Percentiles rank a stretch among this genome's conserved stretches.
Evolutionary conservation across 2,888 invertebrate genomes (phyloP).

Genomic region (Tillus elongatus): DNA sequence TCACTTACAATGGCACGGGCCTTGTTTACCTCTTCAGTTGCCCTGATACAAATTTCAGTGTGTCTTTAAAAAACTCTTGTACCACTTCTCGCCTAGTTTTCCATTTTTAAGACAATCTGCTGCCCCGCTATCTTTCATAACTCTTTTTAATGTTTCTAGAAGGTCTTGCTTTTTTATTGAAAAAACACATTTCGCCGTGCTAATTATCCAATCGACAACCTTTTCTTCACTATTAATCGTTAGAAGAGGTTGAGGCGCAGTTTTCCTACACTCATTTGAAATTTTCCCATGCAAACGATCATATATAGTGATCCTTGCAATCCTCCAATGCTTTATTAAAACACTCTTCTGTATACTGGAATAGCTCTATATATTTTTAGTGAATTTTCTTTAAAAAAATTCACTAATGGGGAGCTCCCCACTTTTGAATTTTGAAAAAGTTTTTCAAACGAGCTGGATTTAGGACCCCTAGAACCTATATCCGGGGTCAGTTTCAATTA

Average conservation of each 20-base stretch:
- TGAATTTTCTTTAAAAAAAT: no score
- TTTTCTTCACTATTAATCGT: slow-evolving; percentile 23
- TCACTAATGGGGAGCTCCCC: no score
- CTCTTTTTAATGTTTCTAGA: background rate
- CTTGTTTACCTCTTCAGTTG: slow-evolving; percentile 26
- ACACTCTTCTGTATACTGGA: background rate
- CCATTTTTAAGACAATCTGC: slow-evolving; percentile 15
- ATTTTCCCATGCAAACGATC: slow-evolving; percentile 14
- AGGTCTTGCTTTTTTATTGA: background rate
- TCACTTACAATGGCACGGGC: slow-evolving; percentile 27
- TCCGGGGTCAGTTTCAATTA: no score
- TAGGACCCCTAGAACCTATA: no score
- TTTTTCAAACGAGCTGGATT: no score
- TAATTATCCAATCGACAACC: slow-evolving; percentile 20
- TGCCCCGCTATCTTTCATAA: background rate
- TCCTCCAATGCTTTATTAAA: slow-evolving; percentile 7
- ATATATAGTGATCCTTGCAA: slow-evolving; percentile 15
- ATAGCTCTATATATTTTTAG: background rate
- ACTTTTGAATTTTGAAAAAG: no score
- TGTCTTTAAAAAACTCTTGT: slow-evolving; percentile 23
- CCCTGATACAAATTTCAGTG: slow-evolving; percentile 20
- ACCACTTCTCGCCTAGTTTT: slow-evolving; percentile 24
- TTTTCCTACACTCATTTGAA: slow-evolving; percentile 21
- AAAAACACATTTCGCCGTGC: slow-evolving; percentile 11
- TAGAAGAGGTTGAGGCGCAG: slow-evolving; percentile 23